These are phyloP conservation scores for Caloenas nicobarica DNA, from an alignment of 2,113 vertebrate species.

Conservation along the genomic window DNA sequence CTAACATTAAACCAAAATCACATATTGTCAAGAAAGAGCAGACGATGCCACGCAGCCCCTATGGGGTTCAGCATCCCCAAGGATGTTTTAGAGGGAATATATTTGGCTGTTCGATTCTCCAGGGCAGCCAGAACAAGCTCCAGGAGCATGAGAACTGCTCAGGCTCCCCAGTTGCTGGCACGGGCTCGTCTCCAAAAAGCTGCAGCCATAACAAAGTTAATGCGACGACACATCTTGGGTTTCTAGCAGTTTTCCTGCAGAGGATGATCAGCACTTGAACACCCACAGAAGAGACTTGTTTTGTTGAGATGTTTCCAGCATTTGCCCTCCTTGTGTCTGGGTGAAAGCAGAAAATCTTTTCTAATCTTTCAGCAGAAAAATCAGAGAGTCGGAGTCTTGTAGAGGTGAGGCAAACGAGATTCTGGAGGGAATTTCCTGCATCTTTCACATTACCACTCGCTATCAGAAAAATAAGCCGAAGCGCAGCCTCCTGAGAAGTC, in stretches of 20 bases:
- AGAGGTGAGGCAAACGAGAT: not conserved
- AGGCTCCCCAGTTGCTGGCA: not conserved
- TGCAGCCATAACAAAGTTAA: not conserved
- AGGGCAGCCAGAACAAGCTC: not conserved
- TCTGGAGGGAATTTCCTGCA: not conserved
- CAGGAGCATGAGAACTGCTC: not conserved
- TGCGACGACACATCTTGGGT: not conserved
- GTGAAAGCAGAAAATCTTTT: not conserved
- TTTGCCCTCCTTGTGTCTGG: not conserved
- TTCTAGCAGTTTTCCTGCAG: not conserved
- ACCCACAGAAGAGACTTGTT: accelerated
- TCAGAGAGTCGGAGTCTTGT: not conserved
- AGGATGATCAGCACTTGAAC: not conserved
- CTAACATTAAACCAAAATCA: not conserved
- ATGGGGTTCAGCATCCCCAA: not conserved
- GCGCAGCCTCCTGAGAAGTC: not conserved
- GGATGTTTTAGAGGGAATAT: not conserved
- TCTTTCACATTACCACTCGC: not conserved
- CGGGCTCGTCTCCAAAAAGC: not conserved
- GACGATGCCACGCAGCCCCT: not conserved
- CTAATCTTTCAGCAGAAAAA: not conserved
- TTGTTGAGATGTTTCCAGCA: not conserved
- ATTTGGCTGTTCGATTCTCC: not conserved
- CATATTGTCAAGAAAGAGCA: not conserved
- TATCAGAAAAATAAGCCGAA: not conserved